A percentile compares a stretch with the other conserved stretches of the same genome.
phyloP scores from a whole-genome alignment of 2,113 vertebrate genomes.

The Lepus americanus region DNA sequence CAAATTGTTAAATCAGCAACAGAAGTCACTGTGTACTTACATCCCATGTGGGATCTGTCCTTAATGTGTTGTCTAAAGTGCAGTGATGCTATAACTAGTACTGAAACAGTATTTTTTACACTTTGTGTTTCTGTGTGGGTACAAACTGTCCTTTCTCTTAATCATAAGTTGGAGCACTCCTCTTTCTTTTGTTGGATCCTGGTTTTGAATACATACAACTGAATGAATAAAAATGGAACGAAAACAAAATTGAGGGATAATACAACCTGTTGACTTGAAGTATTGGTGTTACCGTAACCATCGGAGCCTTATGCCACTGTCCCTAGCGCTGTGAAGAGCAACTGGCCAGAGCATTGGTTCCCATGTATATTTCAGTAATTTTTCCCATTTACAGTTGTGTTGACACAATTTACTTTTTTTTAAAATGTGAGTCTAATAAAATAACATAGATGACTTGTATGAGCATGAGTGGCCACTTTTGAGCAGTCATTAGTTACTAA shows the following conservation, averaged over 20 bases:
- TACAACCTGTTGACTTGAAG: not conserved
- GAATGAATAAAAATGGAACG: slow-evolving; percentile 6
- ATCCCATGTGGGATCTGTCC: too few relatives aligned
- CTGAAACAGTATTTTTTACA: too few relatives aligned
- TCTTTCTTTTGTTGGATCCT: not conserved
- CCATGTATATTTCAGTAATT: not conserved
- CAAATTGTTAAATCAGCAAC: too few relatives aligned
- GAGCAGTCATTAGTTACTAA: not conserved
- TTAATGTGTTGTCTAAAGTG: too few relatives aligned
- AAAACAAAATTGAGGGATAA: not conserved
- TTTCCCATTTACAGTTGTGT: not conserved
- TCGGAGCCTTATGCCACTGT: not conserved
- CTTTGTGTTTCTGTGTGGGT: too few relatives aligned
- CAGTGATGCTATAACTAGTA: too few relatives aligned
- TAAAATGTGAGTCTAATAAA: not conserved
- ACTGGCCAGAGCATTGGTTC: not conserved
- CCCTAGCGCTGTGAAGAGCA: not conserved
- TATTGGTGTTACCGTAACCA: not conserved
- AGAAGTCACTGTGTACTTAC: too few relatives aligned
- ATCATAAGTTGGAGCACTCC: slow-evolving; percentile 37
- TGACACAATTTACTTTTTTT: too few relatives aligned
- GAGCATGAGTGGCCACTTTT: not conserved
- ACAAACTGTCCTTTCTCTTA: not conserved
- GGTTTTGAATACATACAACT: slow-evolving; percentile 45
- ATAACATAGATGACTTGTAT: not conserved